Evolutionary conservation across 2,113 vertebrate genomes (phyloP).

Genomic region (Antechinus flavipes): DNA sequence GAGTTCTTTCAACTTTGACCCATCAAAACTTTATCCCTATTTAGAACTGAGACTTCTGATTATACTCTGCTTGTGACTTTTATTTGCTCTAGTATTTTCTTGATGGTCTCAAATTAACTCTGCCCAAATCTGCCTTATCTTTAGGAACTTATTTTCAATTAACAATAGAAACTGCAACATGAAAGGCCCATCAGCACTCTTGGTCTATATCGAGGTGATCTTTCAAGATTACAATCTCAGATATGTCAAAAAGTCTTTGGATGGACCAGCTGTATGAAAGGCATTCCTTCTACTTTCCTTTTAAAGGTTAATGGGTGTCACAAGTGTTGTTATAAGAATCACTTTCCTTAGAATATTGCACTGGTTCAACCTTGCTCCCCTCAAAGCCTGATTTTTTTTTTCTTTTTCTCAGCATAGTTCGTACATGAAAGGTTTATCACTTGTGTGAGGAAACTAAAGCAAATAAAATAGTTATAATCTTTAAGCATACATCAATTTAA

Average conservation of each 20-base stretch:
- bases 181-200: neutral
- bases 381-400: neutral
- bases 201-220: neutral
- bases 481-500: neutral
- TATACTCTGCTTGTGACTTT: neutral
- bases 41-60: neutral
- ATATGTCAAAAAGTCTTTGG: neutral
- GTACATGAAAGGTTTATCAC: neutral
- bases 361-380: neutral
- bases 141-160: neutral
- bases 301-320: neutral
- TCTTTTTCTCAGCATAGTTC: neutral
- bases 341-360: neutral
- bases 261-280: neutral
- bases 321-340: neutral
- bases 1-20: neutral
- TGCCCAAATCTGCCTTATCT: neutral
- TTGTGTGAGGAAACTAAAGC: neutral
- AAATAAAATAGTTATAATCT: neutral
- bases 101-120: neutral
- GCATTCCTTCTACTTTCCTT: neutral
- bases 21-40: slow-evolving; percentile 13
- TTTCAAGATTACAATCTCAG: neutral
- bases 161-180: neutral
- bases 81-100: neutral